phyloP scores from a whole-genome alignment of 53 echinoderm and acorn worm species.

The Henricia sp. region DNA sequence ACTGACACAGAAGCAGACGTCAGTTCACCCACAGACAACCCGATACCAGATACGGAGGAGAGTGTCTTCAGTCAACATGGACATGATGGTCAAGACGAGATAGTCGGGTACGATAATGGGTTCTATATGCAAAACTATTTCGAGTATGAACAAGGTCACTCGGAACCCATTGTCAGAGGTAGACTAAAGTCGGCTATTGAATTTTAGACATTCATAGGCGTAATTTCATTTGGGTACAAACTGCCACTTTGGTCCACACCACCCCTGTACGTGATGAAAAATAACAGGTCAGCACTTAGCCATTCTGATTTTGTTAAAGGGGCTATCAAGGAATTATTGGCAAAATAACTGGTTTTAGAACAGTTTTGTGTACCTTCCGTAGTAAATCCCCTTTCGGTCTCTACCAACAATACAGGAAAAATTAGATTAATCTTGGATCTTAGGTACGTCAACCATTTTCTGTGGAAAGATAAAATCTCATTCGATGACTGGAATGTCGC shows the following conservation, averaged over 20 bases:
- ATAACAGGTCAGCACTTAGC: not conserved
- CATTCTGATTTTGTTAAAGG: not conserved
- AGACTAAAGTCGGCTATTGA: conserved; percentile 21
- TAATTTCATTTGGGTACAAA: conserved; percentile 17
- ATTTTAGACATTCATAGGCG: conserved; percentile 17
- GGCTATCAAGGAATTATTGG: conserved; percentile 1
- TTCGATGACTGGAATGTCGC: conserved; percentile 27
- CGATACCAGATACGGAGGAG: too few species aligned
- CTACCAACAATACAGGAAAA: conserved; percentile 17
- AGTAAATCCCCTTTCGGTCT: conserved; percentile 15
- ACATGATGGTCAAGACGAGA: not conserved
- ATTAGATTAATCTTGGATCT: conserved; percentile 30
- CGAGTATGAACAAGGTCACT: conserved; percentile 10
- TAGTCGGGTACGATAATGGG: not conserved
- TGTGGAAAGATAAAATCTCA: not conserved
- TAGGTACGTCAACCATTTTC: not conserved
- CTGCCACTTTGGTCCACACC: not conserved
- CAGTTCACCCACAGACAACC: too few species aligned
- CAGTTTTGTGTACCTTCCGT: not conserved
- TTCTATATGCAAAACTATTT: not conserved
- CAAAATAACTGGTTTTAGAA: not conserved
- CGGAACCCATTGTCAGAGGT: conserved; percentile 31
- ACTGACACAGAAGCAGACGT: too few species aligned
- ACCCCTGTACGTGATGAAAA: not conserved
- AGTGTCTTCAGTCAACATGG: too few species aligned